phyloP scores from a whole-genome alignment of 2,888 invertebrate species.

The Ormyrus thymus region DNA sequence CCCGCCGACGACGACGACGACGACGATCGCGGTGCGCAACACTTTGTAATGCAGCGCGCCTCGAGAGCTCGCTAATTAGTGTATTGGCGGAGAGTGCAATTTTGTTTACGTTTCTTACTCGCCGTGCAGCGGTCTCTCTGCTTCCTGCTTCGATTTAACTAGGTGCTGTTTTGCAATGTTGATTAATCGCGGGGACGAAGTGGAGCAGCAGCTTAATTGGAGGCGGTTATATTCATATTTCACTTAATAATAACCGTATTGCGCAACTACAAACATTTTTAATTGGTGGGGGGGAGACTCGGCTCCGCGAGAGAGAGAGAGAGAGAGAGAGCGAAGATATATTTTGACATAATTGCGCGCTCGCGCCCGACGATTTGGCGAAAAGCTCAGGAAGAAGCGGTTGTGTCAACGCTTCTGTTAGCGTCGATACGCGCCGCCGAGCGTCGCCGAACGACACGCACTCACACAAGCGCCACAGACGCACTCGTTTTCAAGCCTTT shows the following conservation, averaged over 20 bases:
- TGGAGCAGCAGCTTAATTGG: not conserved
- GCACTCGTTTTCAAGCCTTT: slow-evolving; percentile 10
- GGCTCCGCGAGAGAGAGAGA: no score
- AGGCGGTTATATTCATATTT: not conserved
- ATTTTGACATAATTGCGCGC: not conserved
- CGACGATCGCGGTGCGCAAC: no score
- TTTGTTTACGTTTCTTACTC: no score
- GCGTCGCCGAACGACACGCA: slow-evolving; percentile 67
- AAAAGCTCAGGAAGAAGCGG: not conserved
- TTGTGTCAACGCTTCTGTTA: slow-evolving; percentile 54
- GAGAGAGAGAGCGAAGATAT: not conserved
- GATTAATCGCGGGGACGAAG: no score
- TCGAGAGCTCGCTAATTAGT: no score
- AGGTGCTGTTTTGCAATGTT: no score
- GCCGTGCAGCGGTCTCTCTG: no score
- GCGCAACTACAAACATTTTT: not conserved
- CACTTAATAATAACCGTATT: not conserved
- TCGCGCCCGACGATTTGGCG: not conserved
- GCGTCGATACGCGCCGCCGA: slow-evolving; percentile 68
- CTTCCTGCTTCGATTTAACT: no score
- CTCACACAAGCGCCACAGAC: not conserved
- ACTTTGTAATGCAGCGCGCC: no score
- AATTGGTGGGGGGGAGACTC: no score
- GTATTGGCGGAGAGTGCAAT: no score
- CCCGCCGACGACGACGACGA: no score